Evolutionary conservation across 2,113 vertebrate species (phyloP).

Genomic region (Lampris megalopsis): DNA sequence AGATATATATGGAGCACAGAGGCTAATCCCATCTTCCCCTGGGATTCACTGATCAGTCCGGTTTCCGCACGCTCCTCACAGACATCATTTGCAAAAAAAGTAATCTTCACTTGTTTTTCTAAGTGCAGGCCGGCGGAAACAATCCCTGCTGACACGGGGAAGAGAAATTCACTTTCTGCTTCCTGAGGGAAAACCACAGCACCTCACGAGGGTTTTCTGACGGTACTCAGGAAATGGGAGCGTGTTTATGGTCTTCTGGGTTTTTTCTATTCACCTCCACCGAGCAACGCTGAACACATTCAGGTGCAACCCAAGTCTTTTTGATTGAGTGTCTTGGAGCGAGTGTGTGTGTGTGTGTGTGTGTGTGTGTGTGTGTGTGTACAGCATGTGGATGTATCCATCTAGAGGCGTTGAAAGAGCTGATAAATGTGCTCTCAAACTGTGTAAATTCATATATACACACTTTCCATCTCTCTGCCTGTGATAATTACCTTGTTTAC

Average conservation of each 20-base stretch:
- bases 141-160: not conserved
- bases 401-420: too few species aligned
- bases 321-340: not conserved
- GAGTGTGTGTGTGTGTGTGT: constrained; percentile 4
- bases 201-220: not conserved
- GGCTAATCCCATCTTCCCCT: constrained; percentile 22
- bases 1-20: not conserved
- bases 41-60: constrained; percentile 1
- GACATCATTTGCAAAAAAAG: not conserved
- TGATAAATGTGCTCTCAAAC: too few species aligned
- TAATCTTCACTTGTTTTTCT: too few species aligned
- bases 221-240: not conserved
- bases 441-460: not conserved
- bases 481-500: too few species aligned
- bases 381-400: not conserved
- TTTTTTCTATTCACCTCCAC: not conserved
- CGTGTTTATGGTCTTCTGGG: not conserved
- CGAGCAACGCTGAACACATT: not conserved
- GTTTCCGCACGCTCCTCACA: not conserved
- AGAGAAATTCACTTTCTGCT: too few species aligned
- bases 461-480: not conserved
- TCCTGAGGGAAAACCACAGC: not conserved
- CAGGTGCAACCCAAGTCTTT: not conserved
- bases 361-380: constrained; percentile 7
- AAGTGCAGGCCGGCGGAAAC: too few species aligned